Evolutionary conservation across 2,113 vertebrate genomes (phyloP), one percentile per base, ranked within the genome.

Genomic region (Pitta sordida): DNA sequence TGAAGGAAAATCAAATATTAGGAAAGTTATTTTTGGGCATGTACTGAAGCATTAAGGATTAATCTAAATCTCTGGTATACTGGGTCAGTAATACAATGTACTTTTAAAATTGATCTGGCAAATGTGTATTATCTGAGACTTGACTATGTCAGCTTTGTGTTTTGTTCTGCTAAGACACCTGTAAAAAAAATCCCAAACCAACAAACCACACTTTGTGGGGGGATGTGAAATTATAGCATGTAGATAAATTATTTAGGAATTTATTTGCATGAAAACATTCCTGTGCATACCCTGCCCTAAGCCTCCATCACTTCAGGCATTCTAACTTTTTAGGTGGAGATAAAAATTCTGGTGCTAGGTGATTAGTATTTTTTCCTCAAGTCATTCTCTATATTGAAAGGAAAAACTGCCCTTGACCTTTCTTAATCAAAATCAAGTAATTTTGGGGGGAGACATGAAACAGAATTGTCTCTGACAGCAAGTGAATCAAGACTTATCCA

Each of bases 361-460:
- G 80, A 67, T 94, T 91, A 93, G 55, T 76, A 26, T 27, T 71
- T 88, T 86, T 64, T 22, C 67, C 46, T 84, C 3, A 21, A 84
- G 80, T 81, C 34, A 41, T 76, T 75, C 69, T 39, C 29, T 76
- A 27, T 91, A 84, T 49, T 84, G 70, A 51, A 89, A 92, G 37
- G 37, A 85, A 59, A 53, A 85, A 34, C 78, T 73, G 68, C 48
- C 75, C 82, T 92, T 92, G 71, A 83, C 84, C 87, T 94, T 94
- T 78, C 91, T 79, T 95, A 93, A 96, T 92, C 91, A 94, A 92
- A 92, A 94, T 85, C 81, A 83, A 83, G 91, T 94, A 91, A 77
- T 95, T 75, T 94, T 96, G 91, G 67, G 44, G 56, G 84, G 59
- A 83, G 82, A 90, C 75, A 7, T 8, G n/a, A 65, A 70, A 32